Conservation (phyloP, 1,140 invertebrate genomes). For the Maniola jurtina region DNA sequence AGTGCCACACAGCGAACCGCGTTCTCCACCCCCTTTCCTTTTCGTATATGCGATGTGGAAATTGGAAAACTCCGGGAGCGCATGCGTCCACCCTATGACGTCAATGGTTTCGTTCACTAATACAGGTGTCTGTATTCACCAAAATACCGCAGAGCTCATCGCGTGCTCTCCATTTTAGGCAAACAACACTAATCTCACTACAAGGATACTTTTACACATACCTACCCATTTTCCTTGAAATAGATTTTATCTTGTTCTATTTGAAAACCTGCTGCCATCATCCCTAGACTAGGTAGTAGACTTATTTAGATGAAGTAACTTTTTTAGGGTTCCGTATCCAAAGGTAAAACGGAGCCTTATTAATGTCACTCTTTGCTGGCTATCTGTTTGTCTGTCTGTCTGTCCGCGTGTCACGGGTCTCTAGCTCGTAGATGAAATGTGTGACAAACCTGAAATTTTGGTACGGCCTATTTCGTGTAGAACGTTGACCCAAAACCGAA, state of each 20-base stretch:
- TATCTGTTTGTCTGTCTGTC: too few relatives aligned
- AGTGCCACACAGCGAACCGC: conserved; percentile 40
- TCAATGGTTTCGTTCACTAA: conserved; percentile 71
- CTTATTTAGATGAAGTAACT: too few relatives aligned
- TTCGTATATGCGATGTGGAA: conserved; percentile 17
- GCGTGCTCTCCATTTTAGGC: conserved; percentile 17
- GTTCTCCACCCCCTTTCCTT: conserved; percentile 42
- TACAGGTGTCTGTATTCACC: conserved; percentile 59
- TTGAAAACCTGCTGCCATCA: not conserved
- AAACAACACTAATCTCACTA: conserved; percentile 21
- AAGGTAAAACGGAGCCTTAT: too few relatives aligned
- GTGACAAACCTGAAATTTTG: too few relatives aligned
- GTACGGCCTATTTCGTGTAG: too few relatives aligned
- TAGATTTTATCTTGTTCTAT: not conserved
- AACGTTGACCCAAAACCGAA: too few relatives aligned
- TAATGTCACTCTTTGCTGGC: too few relatives aligned
- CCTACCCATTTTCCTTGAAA: not conserved
- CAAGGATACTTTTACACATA: not conserved
- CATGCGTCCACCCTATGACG: conserved; percentile 61
- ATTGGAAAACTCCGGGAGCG: conserved; percentile 29
- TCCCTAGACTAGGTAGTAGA: not conserved
- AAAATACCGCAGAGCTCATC: conserved; percentile 47
- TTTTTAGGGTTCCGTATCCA: too few relatives aligned
- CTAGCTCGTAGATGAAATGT: too few relatives aligned
- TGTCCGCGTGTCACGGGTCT: too few relatives aligned